phyloP scores from a whole-genome alignment of 2,113 vertebrate genomes.

The Zosterops lateralis region DNA sequence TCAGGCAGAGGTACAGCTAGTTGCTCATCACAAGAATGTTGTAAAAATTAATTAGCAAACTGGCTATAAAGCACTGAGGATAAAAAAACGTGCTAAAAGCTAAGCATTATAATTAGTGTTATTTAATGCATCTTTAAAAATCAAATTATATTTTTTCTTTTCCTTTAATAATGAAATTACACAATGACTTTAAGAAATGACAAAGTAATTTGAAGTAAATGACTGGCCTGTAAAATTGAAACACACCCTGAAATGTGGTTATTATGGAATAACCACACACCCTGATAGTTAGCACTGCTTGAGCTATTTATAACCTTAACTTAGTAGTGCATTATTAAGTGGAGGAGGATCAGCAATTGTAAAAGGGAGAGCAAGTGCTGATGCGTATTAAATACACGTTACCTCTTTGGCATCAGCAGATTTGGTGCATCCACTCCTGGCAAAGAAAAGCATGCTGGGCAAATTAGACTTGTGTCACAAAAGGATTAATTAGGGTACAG shows the following conservation, averaged over 20 bases:
- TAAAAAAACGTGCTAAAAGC: background rate
- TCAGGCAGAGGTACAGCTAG: background rate
- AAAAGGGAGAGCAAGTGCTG: constrained; percentile 42
- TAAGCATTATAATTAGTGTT: constrained; percentile 53
- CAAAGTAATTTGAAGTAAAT: constrained; percentile 60
- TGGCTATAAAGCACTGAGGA: background rate
- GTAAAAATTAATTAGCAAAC: constrained; percentile 46
- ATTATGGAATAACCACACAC: constrained; percentile 38
- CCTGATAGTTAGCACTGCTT: background rate
- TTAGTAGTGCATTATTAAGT: constrained; percentile 38
- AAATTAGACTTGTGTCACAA: constrained; percentile 40
- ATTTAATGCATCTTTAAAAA: constrained; percentile 56
- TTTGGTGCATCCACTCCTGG: constrained; percentile 46
- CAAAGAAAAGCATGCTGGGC: constrained; percentile 33
- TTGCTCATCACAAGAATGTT: background rate
- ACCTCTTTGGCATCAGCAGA: constrained; percentile 52
- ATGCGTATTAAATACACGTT: constrained; percentile 23
- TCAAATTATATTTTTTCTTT: constrained; percentile 21
- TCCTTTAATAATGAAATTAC: constrained; percentile 44
- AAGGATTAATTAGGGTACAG: constrained; percentile 53
- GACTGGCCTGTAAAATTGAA: constrained; percentile 51
- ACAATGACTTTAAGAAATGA: constrained; percentile 40
- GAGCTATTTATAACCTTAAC: constrained; percentile 25
- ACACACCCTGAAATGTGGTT: constrained; percentile 48
- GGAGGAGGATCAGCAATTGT: constrained; percentile 45